Base-by-base conservation (phyloP, 2,888 invertebrate genomes). In the Apotomis betuletana region DNA sequence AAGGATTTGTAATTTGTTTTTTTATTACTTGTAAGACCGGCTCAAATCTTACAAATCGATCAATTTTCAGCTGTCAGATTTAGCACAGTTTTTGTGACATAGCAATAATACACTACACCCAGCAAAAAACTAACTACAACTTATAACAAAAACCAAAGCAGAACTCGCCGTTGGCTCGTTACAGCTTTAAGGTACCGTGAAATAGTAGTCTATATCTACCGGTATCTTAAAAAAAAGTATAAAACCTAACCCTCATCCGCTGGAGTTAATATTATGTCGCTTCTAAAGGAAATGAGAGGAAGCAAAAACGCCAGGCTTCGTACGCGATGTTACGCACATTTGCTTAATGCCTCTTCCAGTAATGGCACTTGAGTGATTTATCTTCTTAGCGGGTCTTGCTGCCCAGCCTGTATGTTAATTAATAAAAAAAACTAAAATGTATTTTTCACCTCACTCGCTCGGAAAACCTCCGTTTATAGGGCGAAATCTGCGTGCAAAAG, bases 221-320 rank as follows among this genome's bases (percentile, higher is more conserved):
- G 58, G 63, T 63, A 54, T 46, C 15, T 63, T 49, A 4, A 63
- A 44, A 63, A 68, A 72, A 63, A 68, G 41, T 44, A 44, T 69
- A 59, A 58, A 57, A 67, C 67, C 62, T 41, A 58, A 62, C 58
- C 63, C 62, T 59, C 72, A 72, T 72, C 72, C 72, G 72, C 72
- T 54, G 72, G 63, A 63, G 72, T 72, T 72, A 59, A 72, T 63
- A 72, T 72, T 63, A 68, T 72, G 72, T 72, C 71, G 67, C 71
- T 57, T 51, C 51, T 57, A 63, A 63, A 72, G 72, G 72, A 72
- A 72, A 72, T 72, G 72, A 72, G 72, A 51, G 12, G 44, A 67
- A 36, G 68, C 63, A 72, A 72, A 72, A 72, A 72, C 59, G 27
- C 41, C 46, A 44, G 55, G 63, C 13, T 44, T 63, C 67, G 58